Base-by-base conservation (phyloP, 1,140 invertebrate species). In the Brachionus calyciflorus region DNA sequence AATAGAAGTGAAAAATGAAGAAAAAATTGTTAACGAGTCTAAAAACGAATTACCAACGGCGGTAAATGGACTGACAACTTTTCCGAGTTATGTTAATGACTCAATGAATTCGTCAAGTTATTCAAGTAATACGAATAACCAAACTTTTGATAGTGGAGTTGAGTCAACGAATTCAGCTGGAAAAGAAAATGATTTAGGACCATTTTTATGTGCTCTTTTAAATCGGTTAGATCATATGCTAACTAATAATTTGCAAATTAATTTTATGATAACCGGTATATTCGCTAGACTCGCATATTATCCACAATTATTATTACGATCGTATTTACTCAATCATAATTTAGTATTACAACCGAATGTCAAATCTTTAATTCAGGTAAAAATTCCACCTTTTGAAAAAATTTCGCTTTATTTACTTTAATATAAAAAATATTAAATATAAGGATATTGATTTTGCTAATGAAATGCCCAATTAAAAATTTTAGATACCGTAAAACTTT, bases 311-410 rank as follows among this genome's bases (percentile, higher is more conserved):
- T 83, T 97, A 17, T 85, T 97, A 7, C 88, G 91, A 57, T 92
- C 93, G 0, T 90, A 96, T 82, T 85, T 98, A 30, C 86, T 97
- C 10, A 93, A 93, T 82, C 89, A 92, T 77, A 91, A 90, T 75
- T 89, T 94, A 65, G 90, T 93, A 65, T 89, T 94, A 80, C 92
- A 94, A 82, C 92, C 93, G 2, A 91, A 91, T 80, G 91, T 95
- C 78, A 91, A 92, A 82, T 94, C 92, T 17, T 87, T 97, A 63
- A 91, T 92, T 84, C 92, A 94, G 88, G 92, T 94, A 81, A 77
- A 77, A 17, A 51, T 51, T 19, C 19, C 10, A 21, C 24, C 0
- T 21, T 19, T n/a, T 49, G 0, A 26, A 53, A 55, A 55, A 4
- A 48, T 48, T n/a, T n/a, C n/a, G n/a, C n/a, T n/a, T n/a, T n/a